Evolutionary conservation across 2,113 vertebrate genomes (phyloP).

Genomic region (Oenanthe melanoleuca): DNA sequence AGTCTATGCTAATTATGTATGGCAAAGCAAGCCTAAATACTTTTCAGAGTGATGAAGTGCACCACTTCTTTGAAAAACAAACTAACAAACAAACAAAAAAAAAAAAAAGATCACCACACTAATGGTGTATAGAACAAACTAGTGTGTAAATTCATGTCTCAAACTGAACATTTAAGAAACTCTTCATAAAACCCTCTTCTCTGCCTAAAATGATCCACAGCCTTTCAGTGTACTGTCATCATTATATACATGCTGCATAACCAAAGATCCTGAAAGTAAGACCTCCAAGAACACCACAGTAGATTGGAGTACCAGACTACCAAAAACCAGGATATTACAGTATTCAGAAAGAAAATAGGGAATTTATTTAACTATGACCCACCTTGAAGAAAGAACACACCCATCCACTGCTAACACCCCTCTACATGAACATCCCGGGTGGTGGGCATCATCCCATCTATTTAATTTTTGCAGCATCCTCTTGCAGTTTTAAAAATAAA

Average conservation of each 20-base stretch:
- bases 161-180: not conserved
- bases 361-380: not conserved
- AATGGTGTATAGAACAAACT: not conserved
- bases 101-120: not conserved
- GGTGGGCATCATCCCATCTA: not conserved
- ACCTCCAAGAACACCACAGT: not conserved
- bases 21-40: not conserved
- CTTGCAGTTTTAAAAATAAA: not conserved
- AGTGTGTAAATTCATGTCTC: not conserved
- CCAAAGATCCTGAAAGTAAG: not conserved
- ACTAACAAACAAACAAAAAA: no score
- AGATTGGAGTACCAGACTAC: not conserved
- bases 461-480: not conserved
- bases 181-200: not conserved
- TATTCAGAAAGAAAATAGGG: not conserved
- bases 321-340: not conserved
- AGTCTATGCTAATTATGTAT: not conserved
- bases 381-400: not conserved
- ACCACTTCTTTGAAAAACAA: no score
- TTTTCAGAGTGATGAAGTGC: not conserved
- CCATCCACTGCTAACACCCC: not conserved
- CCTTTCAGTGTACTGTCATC: not conserved
- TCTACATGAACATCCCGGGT: not conserved
- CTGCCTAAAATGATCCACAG: not conserved
- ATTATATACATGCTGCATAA: fast-evolving